Base-by-base conservation (phyloP, 2,888 invertebrate species). In the Thymelicus acteon region DNA sequence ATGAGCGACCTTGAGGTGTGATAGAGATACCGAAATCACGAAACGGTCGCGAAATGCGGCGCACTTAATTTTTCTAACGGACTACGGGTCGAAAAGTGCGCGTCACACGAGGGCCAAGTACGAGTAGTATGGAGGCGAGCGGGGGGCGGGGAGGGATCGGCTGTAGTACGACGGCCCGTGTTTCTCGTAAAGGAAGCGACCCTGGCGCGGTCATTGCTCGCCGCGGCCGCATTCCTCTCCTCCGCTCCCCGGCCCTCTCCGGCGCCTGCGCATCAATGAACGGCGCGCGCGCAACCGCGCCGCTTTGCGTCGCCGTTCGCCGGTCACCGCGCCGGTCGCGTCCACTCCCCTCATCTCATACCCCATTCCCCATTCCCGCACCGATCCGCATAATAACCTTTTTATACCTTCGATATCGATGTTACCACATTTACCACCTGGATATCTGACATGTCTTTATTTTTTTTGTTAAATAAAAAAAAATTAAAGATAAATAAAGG, bases 201-300 rank as follows among this genome's bases (percentile, higher is more conserved):
- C 93, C 93, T 93, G 93, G 91, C 90, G 91, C 92, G 93, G 93
- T 93, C 93, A 93, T 91, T 93, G 93, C 93, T 90, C 93, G 93
- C 90, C 88, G 87, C 92, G 92, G 89, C 91, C 92, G 92, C 92
- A 92, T 92, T 92, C 91, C 88, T 89, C 90, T 79, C 85, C 85
- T 85, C 83, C 86, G 80, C 85, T 75, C 76, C 75, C 74, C 85
- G 77, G 80, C 77, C 82, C 85, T 75, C 85, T 74, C 78, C 85
- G 83, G 89, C 90, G 91, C 91, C 88, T 87, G 90, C 86, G 89
- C 92, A 92, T 93, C 93, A 92, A 92, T 93, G 93, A 92, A 92
- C 91, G 90, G 85, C 91, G 88, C 88, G 86, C 88, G 88, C 90
- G 85, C 89, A 86, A 85, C 85, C 81, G 84, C 83, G 24, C 15